Percentiles rank a stretch among this genome's conserved stretches.
phyloP scores from a whole-genome alignment of 2,797 vertebrate genomes.

The Ctenochaetus hawaiiensis region DNA sequence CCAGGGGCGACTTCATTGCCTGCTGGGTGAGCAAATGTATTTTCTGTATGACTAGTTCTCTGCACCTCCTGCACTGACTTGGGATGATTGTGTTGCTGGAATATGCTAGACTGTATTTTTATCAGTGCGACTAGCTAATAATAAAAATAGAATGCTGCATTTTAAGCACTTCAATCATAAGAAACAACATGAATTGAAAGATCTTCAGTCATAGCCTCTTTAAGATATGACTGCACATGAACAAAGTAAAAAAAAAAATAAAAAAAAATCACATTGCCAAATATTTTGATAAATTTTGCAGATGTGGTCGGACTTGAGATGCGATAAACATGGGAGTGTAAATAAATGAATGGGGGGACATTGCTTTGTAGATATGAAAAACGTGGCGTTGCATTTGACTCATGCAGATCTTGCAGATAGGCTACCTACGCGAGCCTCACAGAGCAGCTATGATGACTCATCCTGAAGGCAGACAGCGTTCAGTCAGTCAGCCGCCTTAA shows the following conservation, averaged over 20 bases:
- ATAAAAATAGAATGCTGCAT: constrained; percentile 13
- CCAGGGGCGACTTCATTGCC: constrained; percentile 39
- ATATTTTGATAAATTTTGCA: constrained; percentile 60
- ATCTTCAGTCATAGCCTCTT: constrained; percentile 1
- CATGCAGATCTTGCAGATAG: constrained; percentile 45
- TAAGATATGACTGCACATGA: constrained; percentile 13
- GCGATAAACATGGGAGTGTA: neutral
- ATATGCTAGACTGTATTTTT: constrained; percentile 35
- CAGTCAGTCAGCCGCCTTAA: constrained; percentile 83
- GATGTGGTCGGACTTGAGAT: constrained; percentile 37
- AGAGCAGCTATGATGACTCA: constrained; percentile 80
- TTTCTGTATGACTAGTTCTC: constrained; percentile 38
- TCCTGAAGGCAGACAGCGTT: constrained; percentile 78
- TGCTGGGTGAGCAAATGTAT: constrained; percentile 30
- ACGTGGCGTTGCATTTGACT: constrained; percentile 33
- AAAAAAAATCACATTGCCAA: constrained; percentile 52
- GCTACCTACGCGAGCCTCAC: constrained; percentile 43
- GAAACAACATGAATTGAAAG: neutral
- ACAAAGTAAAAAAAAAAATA: neutral
- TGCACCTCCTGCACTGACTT: constrained; percentile 47
- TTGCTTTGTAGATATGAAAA: constrained; percentile 45
- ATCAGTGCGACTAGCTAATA: constrained; percentile 20
- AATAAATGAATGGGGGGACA: constrained; percentile 11
- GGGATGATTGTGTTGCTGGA: constrained; percentile 36
- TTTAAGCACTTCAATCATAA: constrained; percentile 19